Evolutionary conservation across 2,797 vertebrate genomes (phyloP), one percentile per base, ranked within the genome.

Genomic region (Gila robusta): DNA sequence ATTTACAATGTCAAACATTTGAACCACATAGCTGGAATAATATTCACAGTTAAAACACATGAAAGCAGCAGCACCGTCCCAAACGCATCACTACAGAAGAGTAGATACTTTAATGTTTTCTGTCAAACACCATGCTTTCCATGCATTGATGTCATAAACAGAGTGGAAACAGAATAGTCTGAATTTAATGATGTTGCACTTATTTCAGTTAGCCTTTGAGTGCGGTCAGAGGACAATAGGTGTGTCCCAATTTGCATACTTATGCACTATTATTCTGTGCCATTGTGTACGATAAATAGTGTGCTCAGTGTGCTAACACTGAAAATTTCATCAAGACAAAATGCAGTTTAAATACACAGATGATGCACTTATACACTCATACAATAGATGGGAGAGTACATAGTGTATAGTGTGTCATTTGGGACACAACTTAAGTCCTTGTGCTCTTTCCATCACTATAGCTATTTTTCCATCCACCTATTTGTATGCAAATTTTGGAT

Each of bases 151-250:
- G 21, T 59, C 47, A 87, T 32, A 23, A 87, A 78, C 64, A 79
- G 82, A 67, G 44, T 88, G 41, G 77, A 81, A 84, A 76, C 79
- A 59, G 23, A 62, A 62, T 5, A 4, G 78, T 69, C 26, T 59
- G 37, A 69, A 28, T 73, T 32, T 85, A 78, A 82, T 41, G 56
- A 79, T 44, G 72, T 39, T 37, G 19, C 35, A 41, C 12, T 67
- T 41, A 72, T 54, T 84, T 85, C 52, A 87, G 84, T 85, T 87
- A 89, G 81, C 78, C 54, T 67, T 4, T 4, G 23, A 73, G 74
- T 82, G 41, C 44, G 56, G 56, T 59, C 56, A 62, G 56, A 5
- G 12, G 56, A 11, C 23, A 62, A 26, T 5, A n/a, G 9, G 56
- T 11, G 10, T 16, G 21, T 23, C 54, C 54, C 0, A 23, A 56